phyloP scores from a whole-genome alignment of 2,888 invertebrate genomes.

The Pandemis corylana region DNA sequence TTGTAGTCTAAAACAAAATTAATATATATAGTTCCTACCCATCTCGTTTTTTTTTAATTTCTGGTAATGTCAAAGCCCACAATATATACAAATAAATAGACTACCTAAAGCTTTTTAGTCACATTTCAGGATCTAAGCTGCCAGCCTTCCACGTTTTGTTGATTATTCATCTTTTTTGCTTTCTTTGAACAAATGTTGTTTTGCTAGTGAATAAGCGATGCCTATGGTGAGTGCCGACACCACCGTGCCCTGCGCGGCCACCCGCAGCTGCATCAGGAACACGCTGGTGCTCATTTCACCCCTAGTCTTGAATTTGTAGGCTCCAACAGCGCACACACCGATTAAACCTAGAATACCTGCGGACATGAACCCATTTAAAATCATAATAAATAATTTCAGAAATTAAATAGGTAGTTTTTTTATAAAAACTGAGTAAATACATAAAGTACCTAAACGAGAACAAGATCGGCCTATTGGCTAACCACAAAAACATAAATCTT shows the following conservation, averaged over 20 bases:
- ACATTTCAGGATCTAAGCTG: background rate
- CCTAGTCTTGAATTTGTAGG: conserved; percentile 89
- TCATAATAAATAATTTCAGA: background rate
- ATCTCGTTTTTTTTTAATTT: background rate
- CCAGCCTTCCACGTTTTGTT: background rate
- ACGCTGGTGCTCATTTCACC: conserved; percentile 93
- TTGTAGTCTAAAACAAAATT: too few relatives aligned
- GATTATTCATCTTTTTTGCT: conserved; percentile 59
- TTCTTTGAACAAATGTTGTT: conserved; percentile 76
- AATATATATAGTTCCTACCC: too few relatives aligned
- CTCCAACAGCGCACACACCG: conserved; percentile 88
- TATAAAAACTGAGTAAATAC: too few relatives aligned
- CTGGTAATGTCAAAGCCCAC: background rate
- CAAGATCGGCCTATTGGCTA: too few relatives aligned
- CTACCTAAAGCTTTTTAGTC: background rate
- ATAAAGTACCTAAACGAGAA: too few relatives aligned
- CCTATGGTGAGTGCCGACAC: conserved; percentile 91
- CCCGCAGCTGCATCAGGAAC: conserved; percentile 93
- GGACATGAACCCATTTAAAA: conserved; percentile 43
- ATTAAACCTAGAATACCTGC: conserved; percentile 89
- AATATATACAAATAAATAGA: background rate
- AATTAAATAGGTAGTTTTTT: too few relatives aligned
- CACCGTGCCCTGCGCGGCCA: conserved; percentile 93
- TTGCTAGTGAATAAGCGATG: conserved; percentile 87
- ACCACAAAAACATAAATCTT: background rate